phyloP scores from a whole-genome alignment of 1,140 invertebrate genomes.

The Colletes latitarsis region DNA sequence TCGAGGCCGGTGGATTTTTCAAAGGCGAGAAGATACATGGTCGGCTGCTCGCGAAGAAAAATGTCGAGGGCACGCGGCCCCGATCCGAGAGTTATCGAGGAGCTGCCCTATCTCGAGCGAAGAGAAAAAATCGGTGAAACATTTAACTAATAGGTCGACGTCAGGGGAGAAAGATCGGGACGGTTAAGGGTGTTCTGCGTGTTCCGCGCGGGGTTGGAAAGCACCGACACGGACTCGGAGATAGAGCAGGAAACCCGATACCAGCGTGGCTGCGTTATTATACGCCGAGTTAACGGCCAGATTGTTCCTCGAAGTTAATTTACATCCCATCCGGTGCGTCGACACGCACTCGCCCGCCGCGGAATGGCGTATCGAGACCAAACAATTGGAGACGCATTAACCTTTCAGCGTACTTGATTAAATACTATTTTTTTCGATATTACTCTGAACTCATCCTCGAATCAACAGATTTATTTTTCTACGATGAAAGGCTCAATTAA shows the following conservation, averaged over 20 bases:
- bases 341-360: neutral
- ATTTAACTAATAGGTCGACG: constrained; percentile 31
- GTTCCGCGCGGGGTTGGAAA: neutral
- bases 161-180: constrained; percentile 29
- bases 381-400: too few relatives aligned
- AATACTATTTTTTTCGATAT: too few relatives aligned
- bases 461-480: too few relatives aligned
- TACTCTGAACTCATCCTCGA: too few relatives aligned
- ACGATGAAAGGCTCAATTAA: too few relatives aligned
- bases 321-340: constrained; percentile 47
- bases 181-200: constrained; percentile 25
- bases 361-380: neutral
- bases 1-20: constrained; percentile 1
- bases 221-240: constrained; percentile 25
- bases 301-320: constrained; percentile 71
- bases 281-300: constrained; percentile 63
- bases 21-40: constrained; percentile 19
- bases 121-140: constrained; percentile 35
- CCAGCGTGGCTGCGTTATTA: constrained; percentile 61
- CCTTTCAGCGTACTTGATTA: too few relatives aligned
- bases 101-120: constrained; percentile 30
- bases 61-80: constrained; percentile 10
- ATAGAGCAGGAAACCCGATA: constrained; percentile 50
- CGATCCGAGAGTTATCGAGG: constrained; percentile 42
- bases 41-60: constrained; percentile 5